phyloP scores from a whole-genome alignment of 92 coral and sea anemone species.

The Phymanthus crucifer region DNA sequence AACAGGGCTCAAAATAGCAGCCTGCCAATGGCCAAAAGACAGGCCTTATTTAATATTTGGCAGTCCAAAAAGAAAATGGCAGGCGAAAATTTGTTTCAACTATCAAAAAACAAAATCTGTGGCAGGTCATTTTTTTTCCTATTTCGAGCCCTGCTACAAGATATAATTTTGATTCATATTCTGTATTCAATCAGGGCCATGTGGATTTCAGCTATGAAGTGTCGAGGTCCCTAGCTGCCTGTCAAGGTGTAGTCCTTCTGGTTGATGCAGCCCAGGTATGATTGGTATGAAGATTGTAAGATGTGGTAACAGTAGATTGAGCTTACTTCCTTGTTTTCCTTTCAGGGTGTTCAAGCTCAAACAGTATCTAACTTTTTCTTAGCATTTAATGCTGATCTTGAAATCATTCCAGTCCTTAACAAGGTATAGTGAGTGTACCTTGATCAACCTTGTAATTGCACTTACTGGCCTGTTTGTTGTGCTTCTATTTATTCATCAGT shows the following conservation, averaged over 20 bases:
- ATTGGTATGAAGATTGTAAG: too few relatives aligned
- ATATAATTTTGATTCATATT: neutral
- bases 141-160: neutral
- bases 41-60: too few relatives aligned
- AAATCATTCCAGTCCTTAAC: constrained; percentile 88
- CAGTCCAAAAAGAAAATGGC: too few relatives aligned
- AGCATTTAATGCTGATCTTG: constrained; percentile 82
- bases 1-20: too few relatives aligned
- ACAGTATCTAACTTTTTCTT: constrained; percentile 91
- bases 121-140: neutral
- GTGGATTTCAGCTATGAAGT: constrained; percentile 99
- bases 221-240: constrained; percentile 93
- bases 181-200: constrained; percentile 67
- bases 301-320: neutral
- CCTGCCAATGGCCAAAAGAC: too few relatives aligned
- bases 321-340: neutral
- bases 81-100: too few relatives aligned
- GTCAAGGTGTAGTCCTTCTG: constrained; percentile 92
- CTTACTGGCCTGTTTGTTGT: neutral
- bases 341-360: constrained; percentile 98
- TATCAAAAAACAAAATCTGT: neutral
- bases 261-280: constrained; percentile 98
- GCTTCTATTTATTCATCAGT: neutral
- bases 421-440: constrained; percentile 48
- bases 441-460: too few relatives aligned